Evolutionary conservation across 2,113 vertebrate species (phyloP).

Genomic region (Bettongia penicillata): DNA sequence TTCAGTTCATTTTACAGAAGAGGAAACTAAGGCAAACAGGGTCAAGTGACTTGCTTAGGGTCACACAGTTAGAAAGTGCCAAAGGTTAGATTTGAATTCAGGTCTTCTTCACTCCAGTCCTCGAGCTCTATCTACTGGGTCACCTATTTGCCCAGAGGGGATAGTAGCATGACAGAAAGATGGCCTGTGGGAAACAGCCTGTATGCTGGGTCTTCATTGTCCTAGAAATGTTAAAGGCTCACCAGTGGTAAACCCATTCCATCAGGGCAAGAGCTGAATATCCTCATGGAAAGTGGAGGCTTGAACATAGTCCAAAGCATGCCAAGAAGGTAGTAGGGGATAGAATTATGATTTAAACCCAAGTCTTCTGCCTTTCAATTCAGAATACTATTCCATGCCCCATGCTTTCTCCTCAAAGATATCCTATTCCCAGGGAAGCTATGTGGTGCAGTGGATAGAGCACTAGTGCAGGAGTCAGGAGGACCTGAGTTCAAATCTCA

Average conservation of each 20-base stretch:
- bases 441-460: too few relatives aligned
- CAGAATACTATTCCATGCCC: background rate
- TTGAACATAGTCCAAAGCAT: background rate
- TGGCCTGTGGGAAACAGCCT: background rate
- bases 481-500: too few relatives aligned
- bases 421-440: background rate
- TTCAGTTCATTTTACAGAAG: background rate
- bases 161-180: background rate
- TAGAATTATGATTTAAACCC: background rate
- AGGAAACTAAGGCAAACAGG: background rate
- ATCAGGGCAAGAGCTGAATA: background rate
- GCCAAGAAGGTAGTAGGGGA: background rate
- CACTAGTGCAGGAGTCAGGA: too few relatives aligned
- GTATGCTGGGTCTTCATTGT: background rate
- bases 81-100: background rate
- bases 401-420: background rate
- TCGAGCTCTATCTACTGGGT: background rate
- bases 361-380: background rate
- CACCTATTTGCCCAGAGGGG: background rate
- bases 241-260: background rate
- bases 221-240: background rate
- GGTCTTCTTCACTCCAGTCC: background rate
- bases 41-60: background rate
- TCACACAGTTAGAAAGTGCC: background rate
- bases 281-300: background rate